Evolutionary conservation across 2,113 vertebrate species (phyloP).

Genomic region (Natator depressus): DNA sequence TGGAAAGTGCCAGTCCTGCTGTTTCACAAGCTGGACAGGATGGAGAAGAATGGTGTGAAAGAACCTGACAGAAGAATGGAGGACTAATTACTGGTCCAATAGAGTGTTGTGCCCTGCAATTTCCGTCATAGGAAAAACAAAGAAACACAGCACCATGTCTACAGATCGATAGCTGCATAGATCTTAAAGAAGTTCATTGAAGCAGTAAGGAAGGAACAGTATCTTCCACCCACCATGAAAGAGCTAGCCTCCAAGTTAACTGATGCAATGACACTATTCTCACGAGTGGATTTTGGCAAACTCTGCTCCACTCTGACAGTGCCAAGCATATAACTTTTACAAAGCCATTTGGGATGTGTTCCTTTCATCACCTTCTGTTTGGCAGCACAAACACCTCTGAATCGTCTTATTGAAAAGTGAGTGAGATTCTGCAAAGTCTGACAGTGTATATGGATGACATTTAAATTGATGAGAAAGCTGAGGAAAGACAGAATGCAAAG

Average conservation of each 20-base stretch:
- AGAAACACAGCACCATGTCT: neutral
- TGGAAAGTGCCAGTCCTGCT: neutral
- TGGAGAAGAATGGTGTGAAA: neutral
- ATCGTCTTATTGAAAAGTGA: neutral
- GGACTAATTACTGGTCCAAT: neutral
- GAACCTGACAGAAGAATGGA: neutral
- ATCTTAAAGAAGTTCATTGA: neutral
- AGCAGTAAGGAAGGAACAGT: neutral
- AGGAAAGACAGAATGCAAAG: neutral
- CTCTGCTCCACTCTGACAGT: neutral
- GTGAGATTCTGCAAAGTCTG: neutral
- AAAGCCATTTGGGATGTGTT: neutral
- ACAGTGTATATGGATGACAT: neutral
- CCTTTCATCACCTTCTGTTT: slow-evolving; percentile 4
- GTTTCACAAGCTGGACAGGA: neutral
- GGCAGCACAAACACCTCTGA: neutral
- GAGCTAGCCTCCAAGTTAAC: neutral
- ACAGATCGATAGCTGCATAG: accelerated
- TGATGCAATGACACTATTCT: neutral
- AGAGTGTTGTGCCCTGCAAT: neutral
- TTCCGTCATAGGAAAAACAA: neutral
- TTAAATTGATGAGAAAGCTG: neutral
- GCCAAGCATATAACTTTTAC: slow-evolving; percentile 1
- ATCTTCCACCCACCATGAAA: neutral
- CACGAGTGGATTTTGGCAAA: slow-evolving; percentile 7